Evolutionary conservation across 2,113 vertebrate species (phyloP).

Genomic region (Oreocharis arfaki): DNA sequence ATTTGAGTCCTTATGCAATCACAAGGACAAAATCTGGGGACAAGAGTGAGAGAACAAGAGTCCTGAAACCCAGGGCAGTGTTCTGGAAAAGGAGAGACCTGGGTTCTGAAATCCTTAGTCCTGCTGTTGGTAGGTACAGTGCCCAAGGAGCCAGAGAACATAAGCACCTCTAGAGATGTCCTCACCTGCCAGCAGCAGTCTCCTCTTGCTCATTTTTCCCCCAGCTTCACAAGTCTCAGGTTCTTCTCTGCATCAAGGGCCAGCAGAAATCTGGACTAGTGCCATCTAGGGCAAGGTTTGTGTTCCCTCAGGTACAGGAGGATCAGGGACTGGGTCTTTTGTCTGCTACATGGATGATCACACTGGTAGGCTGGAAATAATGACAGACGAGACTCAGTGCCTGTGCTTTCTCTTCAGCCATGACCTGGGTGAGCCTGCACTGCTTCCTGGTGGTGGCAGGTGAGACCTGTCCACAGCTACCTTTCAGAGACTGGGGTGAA

Average conservation of each 20-base stretch:
- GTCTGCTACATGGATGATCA: not conserved
- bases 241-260: not conserved
- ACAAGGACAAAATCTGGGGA: not conserved
- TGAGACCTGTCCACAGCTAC: not conserved
- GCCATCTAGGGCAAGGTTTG: not conserved
- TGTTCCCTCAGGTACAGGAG: not conserved
- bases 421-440: not conserved
- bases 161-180: not conserved
- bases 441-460: not conserved
- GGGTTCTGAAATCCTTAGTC: not conserved
- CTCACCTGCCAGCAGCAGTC: not conserved
- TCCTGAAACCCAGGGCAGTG: not conserved
- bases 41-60: not conserved
- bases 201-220: not conserved
- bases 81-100: not conserved
- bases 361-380: not conserved
- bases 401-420: not conserved
- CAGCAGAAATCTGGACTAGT: not conserved
- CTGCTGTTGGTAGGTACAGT: not conserved
- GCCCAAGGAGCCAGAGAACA: not conserved
- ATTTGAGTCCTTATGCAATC: not conserved
- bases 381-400: not conserved
- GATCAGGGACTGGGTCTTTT: not conserved
- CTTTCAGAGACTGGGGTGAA: not conserved
- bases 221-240: not conserved